Base-by-base conservation (phyloP, 1,140 invertebrate species). In the Drosophila bifasciata region DNA sequence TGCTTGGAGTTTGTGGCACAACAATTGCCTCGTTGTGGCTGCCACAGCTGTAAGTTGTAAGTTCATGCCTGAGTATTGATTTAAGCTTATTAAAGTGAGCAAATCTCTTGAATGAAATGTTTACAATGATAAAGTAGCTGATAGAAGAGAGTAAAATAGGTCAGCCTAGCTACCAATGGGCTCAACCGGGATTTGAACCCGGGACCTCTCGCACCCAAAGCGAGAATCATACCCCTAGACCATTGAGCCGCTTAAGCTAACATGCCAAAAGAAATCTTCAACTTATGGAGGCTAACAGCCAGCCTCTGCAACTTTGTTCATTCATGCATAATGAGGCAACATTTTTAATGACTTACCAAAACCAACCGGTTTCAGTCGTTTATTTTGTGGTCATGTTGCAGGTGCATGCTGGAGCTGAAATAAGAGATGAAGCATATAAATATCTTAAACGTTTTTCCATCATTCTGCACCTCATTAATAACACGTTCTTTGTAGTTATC, bases 201-300 rank as follows among this genome's bases (percentile, higher is more conserved):
- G 95, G 95, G 95, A 96, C 95, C 95, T 96, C 95, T 95, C 95
- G 95, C 95, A 96, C 95, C 95, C 95, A 95, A 96, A 96, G 95
- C 95, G 95, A 95, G 95, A 95, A 96, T 96, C 95, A 96, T 96
- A 96, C 95, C 95, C 95, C 95, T 96, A 96, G 95, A 96, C 95
- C 95, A 96, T 94, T 95, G 94, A 95, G 95, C 95, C 95, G 32
- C 32, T 5, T 2, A 5, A 36, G 11, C 11, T 4, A 0, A 1
- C 32, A 11, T 0, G 3, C 9, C 9, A 32, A 32, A 32, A 11
- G 11, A 11, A 36, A 13, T 13, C 11, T 21, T 51, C 5, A 39
- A 4, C 16, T 7, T 7, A 3, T 19, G n/a, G 1, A 1, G 16
- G 28, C 16, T 5, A 1, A 50, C 19, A 17, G 28, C 28, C 28